Percentiles rank a stretch among this genome's conserved stretches.
These are phyloP conservation scores for Catharus minimus DNA, from an alignment of 2,113 vertebrate genomes.

Conservation along the genomic window DNA sequence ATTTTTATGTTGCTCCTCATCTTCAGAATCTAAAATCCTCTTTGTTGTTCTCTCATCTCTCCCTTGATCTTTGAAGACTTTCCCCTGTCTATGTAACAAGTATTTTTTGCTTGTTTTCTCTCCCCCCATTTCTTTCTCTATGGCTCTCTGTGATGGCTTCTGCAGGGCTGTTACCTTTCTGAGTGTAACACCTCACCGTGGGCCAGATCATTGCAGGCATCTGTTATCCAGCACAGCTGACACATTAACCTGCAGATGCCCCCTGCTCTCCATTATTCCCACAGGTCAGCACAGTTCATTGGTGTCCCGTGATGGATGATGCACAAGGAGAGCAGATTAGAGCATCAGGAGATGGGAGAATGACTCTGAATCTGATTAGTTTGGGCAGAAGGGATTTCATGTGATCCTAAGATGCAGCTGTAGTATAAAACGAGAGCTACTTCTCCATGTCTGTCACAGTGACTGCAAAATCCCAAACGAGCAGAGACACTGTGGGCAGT, in stretches of 20 bases:
- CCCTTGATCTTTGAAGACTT: conserved; percentile 10
- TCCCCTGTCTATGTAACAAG: neutral
- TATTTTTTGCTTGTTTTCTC: neutral
- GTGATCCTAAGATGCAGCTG: conserved; percentile 27
- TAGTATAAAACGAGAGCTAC: neutral
- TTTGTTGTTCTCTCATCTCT: conserved; percentile 17
- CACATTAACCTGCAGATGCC: neutral
- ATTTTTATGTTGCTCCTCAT: neutral
- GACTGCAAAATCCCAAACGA: neutral
- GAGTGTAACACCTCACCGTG: neutral
- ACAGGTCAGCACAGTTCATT: conserved; percentile 14
- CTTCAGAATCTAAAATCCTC: conserved; percentile 23
- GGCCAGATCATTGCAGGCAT: neutral
- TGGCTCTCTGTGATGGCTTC: neutral
- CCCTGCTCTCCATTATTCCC: neutral
- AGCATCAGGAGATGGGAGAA: neutral
- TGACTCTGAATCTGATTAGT: conserved; percentile 40
- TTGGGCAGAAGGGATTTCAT: conserved; percentile 37
- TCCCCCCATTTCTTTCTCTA: neutral
- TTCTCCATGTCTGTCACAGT: conserved; percentile 20
- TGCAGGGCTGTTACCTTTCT: neutral
- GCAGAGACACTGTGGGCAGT: neutral
- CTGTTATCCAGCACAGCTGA: conserved; percentile 6
- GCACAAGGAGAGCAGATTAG: conserved; percentile 38
- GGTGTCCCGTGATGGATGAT: neutral